Evolutionary conservation across 2,113 vertebrate species (phyloP).

Genomic region (Syngnathus typhle): DNA sequence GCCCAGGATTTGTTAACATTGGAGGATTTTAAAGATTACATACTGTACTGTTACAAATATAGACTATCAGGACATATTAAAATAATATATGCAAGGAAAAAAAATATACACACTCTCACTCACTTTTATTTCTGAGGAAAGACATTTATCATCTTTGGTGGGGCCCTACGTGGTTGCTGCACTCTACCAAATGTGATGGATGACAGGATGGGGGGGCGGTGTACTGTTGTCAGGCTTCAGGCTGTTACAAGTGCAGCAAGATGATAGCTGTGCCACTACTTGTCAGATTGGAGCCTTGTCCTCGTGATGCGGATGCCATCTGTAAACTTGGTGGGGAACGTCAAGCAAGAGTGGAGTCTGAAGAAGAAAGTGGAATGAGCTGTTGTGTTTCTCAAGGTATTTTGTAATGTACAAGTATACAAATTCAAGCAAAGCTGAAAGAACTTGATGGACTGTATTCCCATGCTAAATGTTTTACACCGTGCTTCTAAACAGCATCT

Average conservation of each 20-base stretch:
- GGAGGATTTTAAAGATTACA: no score
- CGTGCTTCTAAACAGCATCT: not conserved
- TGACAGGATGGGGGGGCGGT: not conserved
- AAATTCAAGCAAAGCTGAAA: not conserved
- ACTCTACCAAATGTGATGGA: not conserved
- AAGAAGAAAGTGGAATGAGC: not conserved
- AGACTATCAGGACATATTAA: no score
- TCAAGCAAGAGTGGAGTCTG: not conserved
- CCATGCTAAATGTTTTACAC: not conserved
- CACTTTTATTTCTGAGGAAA: no score
- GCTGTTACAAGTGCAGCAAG: not conserved
- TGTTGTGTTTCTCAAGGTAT: not conserved
- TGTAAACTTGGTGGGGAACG: not conserved
- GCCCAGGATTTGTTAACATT: not conserved
- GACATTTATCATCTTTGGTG: not conserved
- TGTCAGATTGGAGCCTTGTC: not conserved
- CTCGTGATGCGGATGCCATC: not conserved
- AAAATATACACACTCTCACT: no score
- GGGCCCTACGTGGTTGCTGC: not conserved
- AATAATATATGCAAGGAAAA: no score
- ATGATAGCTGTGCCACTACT: not conserved
- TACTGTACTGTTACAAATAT: no score
- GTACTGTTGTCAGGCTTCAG: not conserved
- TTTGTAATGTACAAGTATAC: not conserved
- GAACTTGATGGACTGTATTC: not conserved